These are phyloP conservation scores for Caenorhabditis drosophilae DNA, from an alignment of 2,888 invertebrate genomes.

Conservation along the genomic window DNA sequence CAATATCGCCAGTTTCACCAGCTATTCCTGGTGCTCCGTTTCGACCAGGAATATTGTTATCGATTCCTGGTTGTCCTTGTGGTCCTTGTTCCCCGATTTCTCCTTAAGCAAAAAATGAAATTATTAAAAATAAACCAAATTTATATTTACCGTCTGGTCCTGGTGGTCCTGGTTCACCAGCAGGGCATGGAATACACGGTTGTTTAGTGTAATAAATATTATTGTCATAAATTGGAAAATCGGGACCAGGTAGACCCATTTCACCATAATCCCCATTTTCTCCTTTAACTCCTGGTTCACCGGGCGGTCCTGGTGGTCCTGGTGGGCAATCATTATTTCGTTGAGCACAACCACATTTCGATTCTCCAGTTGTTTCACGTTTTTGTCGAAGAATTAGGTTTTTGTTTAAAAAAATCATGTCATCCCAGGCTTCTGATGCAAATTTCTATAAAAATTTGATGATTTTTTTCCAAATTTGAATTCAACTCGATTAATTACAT, in stretches of 20 bases:
- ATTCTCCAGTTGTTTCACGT: constrained; percentile 12
- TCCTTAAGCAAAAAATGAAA: background rate
- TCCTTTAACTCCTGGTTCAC: constrained; percentile 32
- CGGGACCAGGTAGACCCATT: constrained; percentile 26
- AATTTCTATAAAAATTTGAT: constrained; percentile 15
- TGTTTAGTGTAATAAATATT: constrained; percentile 20
- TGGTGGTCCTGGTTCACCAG: constrained; percentile 29
- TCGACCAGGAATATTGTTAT: background rate
- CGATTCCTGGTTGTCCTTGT: constrained; percentile 23
- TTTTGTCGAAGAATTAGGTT: constrained; percentile 14
- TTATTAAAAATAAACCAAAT: background rate
- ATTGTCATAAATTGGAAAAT: constrained; percentile 32
- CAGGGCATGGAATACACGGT: constrained; percentile 30
- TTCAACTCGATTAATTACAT: constrained; percentile 14
- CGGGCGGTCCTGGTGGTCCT: constrained; percentile 28
- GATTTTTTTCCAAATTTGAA: background rate
- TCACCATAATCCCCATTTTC: constrained; percentile 29
- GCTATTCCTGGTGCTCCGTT: constrained; percentile 14
- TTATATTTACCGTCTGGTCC: constrained; percentile 29
- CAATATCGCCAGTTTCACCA: constrained; percentile 25
- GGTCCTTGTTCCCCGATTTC: constrained; percentile 18
- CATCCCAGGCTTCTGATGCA: constrained; percentile 35
- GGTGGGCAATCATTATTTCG: constrained; percentile 28
- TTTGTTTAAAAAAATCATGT: constrained; percentile 32
- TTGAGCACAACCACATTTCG: constrained; percentile 31